phyloP scores from a whole-genome alignment of 1,140 invertebrate species.

The Seison nebaliae region DNA sequence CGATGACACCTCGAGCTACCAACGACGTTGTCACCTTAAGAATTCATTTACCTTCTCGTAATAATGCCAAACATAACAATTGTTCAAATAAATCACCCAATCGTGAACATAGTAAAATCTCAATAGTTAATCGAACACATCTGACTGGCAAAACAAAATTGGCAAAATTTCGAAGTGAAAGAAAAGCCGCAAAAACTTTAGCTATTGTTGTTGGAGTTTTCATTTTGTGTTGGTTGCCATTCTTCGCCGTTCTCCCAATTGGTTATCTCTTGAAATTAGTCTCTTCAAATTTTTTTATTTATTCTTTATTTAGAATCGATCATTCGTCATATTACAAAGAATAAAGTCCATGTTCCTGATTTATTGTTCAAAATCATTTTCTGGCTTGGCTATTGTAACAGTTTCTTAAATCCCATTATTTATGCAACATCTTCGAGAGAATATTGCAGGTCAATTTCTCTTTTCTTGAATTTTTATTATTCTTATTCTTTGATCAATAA shows the following conservation, averaged over 20 bases:
- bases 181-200: constrained; percentile 42
- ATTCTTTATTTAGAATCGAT: neutral
- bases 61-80: too few relatives aligned
- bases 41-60: constrained; percentile 41
- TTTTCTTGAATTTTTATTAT: too few relatives aligned
- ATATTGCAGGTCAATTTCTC: constrained; percentile 42
- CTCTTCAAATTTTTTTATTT: neutral
- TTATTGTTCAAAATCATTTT: constrained; percentile 20
- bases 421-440: constrained; percentile 85
- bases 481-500: too few relatives aligned
- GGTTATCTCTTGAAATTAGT: constrained; percentile 16
- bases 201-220: constrained; percentile 75
- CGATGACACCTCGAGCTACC: too few relatives aligned
- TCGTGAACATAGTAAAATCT: too few relatives aligned
- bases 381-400: constrained; percentile 43
- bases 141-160: constrained; percentile 6
- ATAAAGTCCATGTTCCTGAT: constrained; percentile 14
- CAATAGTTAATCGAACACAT: constrained; percentile 3
- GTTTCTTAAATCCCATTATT: constrained; percentile 61
- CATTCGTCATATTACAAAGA: neutral
- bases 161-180: constrained; percentile 6
- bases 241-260: constrained; percentile 47
- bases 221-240: constrained; percentile 80
- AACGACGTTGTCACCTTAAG: constrained; percentile 53
- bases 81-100: too few relatives aligned